Percentiles rank a stretch among this genome's conserved stretches.
Conservation (phyloP, 2,797 vertebrate species). For the Staurois parvus region DNA sequence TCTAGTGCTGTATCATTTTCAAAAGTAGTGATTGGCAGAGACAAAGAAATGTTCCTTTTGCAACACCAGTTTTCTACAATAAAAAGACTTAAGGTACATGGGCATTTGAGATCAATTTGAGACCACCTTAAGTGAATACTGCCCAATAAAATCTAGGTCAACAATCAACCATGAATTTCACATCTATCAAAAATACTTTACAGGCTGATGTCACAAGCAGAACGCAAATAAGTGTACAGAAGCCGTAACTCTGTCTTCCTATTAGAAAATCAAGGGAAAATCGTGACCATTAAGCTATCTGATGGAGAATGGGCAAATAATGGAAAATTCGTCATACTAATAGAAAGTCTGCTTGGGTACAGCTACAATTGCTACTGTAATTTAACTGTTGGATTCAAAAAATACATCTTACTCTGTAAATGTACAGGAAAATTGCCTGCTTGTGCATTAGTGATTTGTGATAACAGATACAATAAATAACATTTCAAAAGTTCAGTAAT, state of each 20-base stretch:
- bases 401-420: too few relatives aligned
- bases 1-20: not conserved
- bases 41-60: not conserved
- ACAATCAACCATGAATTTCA: not conserved
- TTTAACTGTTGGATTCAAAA: not conserved
- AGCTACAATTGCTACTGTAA: not conserved
- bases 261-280: not conserved
- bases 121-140: not conserved
- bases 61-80: not conserved
- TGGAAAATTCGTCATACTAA: not conserved
- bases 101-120: not conserved
- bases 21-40: not conserved
- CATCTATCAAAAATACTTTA: not conserved
- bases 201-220: not conserved
- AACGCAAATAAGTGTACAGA: not conserved
- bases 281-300: not conserved
- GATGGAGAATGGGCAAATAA: not conserved
- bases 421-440: too few relatives aligned
- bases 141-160: not conserved
- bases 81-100: not conserved
- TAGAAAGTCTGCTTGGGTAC: not conserved
- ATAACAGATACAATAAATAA: too few relatives aligned
- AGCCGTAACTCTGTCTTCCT: not conserved
- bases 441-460: too few relatives aligned
- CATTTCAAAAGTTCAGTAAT: too few relatives aligned